A percentile compares a stretch with the other conserved stretches of the same genome.
phyloP scores from a whole-genome alignment of 2,888 invertebrate species.

The Drosophila gaucha region DNA sequence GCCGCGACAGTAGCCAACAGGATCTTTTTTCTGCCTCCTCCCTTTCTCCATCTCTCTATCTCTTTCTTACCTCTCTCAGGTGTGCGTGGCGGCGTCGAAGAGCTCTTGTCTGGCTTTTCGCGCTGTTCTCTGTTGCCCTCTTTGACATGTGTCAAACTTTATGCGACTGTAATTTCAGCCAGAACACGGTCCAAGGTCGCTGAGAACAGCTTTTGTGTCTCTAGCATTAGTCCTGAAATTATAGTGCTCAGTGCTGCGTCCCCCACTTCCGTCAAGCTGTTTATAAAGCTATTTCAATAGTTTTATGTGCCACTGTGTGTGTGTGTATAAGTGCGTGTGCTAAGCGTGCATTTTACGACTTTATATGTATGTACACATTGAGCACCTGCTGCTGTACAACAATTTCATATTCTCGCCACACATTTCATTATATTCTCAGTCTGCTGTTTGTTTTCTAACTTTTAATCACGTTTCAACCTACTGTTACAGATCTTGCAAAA shows the following conservation, averaged over 20 bases:
- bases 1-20: constrained; percentile 42
- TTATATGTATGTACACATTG: constrained; percentile 34
- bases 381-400: constrained; percentile 51
- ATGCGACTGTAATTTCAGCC: constrained; percentile 43
- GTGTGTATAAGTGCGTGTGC: constrained; percentile 16
- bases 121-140: constrained; percentile 11
- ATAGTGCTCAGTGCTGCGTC: constrained; percentile 38
- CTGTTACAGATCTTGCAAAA: background rate
- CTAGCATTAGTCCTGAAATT: constrained; percentile 63
- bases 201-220: constrained; percentile 43
- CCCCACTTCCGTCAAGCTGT: constrained; percentile 11
- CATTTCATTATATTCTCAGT: constrained; percentile 13
- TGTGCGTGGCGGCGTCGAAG: constrained; percentile 18
- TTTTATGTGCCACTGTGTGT: constrained; percentile 40
- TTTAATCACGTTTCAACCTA: constrained; percentile 6
- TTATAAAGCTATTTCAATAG: constrained; percentile 64
- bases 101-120: constrained; percentile 34
- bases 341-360: constrained; percentile 63
- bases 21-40: constrained; percentile 10
- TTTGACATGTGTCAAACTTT: constrained; percentile 65
- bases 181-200: constrained; percentile 38
- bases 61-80: constrained; percentile 10
- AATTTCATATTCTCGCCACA: constrained; percentile 34
- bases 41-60: too few relatives aligned
- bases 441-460: constrained; percentile 7